Conservation (phyloP, 2,888 invertebrate species). For the Drosophila merina region DNA sequence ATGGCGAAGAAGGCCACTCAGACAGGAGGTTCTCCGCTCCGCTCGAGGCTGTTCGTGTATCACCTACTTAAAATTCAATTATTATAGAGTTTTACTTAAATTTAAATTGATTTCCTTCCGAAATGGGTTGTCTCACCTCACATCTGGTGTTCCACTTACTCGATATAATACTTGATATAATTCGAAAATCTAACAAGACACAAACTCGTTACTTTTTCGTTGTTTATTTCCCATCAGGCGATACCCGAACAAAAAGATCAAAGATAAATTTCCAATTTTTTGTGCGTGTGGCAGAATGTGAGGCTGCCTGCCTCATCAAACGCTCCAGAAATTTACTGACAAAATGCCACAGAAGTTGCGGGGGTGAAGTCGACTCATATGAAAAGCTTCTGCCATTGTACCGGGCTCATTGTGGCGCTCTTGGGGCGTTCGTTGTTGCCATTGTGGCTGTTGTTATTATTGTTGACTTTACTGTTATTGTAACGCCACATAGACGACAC, state of each 20-base stretch:
- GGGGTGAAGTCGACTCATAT: slow-evolving; percentile 48
- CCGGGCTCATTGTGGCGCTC: slow-evolving; percentile 55
- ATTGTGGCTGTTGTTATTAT: slow-evolving; percentile 62
- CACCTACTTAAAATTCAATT: slow-evolving; percentile 60
- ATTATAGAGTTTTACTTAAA: slow-evolving; percentile 41
- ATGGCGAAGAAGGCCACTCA: neutral
- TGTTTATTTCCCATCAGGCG: slow-evolving; percentile 61
- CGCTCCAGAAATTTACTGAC: slow-evolving; percentile 59
- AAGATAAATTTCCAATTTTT: slow-evolving; percentile 78
- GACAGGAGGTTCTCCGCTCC: slow-evolving; percentile 15
- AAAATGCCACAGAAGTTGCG: slow-evolving; percentile 47
- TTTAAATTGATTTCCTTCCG: slow-evolving; percentile 22
- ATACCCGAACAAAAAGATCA: slow-evolving; percentile 72
- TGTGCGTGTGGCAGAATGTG: slow-evolving; percentile 8
- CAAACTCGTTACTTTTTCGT: slow-evolving; percentile 35
- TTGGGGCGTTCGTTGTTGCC: slow-evolving; percentile 41
- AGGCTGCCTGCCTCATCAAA: slow-evolving; percentile 71
- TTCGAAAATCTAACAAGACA: slow-evolving; percentile 23
- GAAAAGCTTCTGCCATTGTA: slow-evolving; percentile 74
- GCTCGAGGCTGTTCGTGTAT: neutral
- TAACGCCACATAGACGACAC: slow-evolving; percentile 70
- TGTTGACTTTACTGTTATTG: slow-evolving; percentile 76
- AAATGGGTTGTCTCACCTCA: neutral
- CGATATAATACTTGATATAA: slow-evolving; percentile 9
- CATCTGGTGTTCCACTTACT: slow-evolving; percentile 1